Evolutionary conservation across 2,888 invertebrate species (phyloP).

Genomic region (Drosophila leonis): DNA sequence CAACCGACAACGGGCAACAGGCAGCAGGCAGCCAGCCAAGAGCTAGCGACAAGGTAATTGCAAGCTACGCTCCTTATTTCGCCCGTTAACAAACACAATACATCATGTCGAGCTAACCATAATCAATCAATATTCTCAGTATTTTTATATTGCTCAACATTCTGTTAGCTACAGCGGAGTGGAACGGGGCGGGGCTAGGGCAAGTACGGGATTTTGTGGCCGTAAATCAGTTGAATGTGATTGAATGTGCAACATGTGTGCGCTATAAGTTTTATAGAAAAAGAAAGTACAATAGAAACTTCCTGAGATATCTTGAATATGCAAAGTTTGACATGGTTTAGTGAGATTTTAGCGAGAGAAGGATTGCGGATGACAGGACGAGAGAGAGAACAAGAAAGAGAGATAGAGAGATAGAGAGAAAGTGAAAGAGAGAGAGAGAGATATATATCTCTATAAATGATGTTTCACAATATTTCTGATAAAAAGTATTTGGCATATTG

Average conservation of each 20-base stretch:
- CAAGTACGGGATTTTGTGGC: background rate
- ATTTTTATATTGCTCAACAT: constrained; percentile 40
- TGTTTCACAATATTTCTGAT: too few relatives aligned
- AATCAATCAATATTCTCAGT: constrained; percentile 71
- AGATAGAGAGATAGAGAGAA: background rate
- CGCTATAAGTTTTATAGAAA: background rate
- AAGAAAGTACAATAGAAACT: background rate
- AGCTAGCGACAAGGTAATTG: constrained; percentile 63
- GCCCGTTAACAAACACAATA: constrained; percentile 56
- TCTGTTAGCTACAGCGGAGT: background rate
- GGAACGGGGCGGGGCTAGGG: background rate
- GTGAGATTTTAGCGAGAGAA: background rate
- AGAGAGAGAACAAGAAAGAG: background rate
- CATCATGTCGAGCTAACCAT: constrained; percentile 64
- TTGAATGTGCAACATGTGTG: constrained; percentile 43
- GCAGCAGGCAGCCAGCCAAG: constrained; percentile 16
- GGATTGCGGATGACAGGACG: background rate
- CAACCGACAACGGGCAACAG: constrained; percentile 2
- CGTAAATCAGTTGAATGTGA: constrained; percentile 36
- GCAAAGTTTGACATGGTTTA: background rate
- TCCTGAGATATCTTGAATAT: background rate
- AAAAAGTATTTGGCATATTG: too few relatives aligned
- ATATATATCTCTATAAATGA: too few relatives aligned
- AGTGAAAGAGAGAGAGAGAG: background rate
- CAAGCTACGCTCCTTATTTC: constrained; percentile 38